These are phyloP conservation scores for Pseudomyrmex dendroicus DNA, from an alignment of 1,140 invertebrate species.

Conservation along the genomic window DNA sequence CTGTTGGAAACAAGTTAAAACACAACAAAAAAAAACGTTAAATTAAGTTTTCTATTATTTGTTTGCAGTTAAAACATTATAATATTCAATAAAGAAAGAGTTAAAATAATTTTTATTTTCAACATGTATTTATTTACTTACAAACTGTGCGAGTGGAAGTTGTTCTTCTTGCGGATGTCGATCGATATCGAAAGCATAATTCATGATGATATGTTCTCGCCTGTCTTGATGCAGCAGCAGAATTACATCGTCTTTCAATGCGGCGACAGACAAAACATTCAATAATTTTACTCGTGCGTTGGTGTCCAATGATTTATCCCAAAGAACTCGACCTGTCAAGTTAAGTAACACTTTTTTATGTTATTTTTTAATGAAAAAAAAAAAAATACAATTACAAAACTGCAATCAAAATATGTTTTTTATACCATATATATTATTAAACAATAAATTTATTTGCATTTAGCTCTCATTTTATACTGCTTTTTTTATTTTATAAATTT, in stretches of 20 bases:
- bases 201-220: conserved; percentile 95
- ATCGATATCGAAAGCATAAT: conserved; percentile 94
- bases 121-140: conserved; percentile 84
- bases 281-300: conserved; percentile 88
- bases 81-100: not conserved
- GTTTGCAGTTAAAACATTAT: not conserved
- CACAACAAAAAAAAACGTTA: not conserved
- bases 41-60: not conserved
- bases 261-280: conserved; percentile 90
- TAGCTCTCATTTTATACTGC: too few relatives aligned
- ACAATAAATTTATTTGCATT: not conserved
- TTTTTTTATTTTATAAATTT: too few relatives aligned
- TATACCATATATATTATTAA: not conserved
- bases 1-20: conserved; percentile 82
- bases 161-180: conserved; percentile 91
- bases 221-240: conserved; percentile 95
- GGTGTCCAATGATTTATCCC: conserved; percentile 86
- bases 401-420: not conserved
- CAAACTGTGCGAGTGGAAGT: conserved; percentile 91
- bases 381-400: too few relatives aligned
- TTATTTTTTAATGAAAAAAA: too few relatives aligned
- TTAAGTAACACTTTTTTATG: not conserved
- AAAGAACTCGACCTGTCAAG: conserved; percentile 87
- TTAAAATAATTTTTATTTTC: conserved; percentile 10
- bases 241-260: conserved; percentile 95